A percentile compares a stretch with the other conserved stretches of the same genome.
Conservation (phyloP, 2,888 invertebrate genomes). For the Fissipunctia ypsillon region DNA sequence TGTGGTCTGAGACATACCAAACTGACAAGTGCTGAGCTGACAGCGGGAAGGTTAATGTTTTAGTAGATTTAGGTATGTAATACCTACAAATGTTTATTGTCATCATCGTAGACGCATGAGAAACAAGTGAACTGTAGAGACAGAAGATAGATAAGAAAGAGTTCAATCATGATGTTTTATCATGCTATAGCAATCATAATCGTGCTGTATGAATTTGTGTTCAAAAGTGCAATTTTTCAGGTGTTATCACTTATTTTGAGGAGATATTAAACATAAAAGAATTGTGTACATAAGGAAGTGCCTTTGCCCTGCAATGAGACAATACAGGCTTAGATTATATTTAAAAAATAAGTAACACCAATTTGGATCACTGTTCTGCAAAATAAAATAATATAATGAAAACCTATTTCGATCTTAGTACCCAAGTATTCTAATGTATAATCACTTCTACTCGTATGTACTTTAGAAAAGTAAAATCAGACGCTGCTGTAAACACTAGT, state of each 20-base stretch:
- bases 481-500: background rate
- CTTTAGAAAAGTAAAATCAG: background rate
- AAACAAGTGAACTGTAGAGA: background rate
- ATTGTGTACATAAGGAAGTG: background rate
- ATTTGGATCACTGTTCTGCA: background rate
- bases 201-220: background rate
- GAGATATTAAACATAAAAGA: background rate
- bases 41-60: conserved; percentile 34
- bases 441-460: background rate
- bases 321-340: background rate
- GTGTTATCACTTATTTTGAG: too few species aligned
- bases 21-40: conserved; percentile 54
- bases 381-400: too few species aligned
- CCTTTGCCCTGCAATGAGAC: background rate
- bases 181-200: background rate
- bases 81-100: background rate
- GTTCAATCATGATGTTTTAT: background rate
- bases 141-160: background rate
- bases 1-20: conserved; percentile 61
- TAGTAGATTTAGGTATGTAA: background rate
- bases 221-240: too few species aligned
- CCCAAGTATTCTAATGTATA: background rate
- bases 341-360: background rate
- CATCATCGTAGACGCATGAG: background rate
- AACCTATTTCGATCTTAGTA: background rate